Base-by-base conservation (phyloP, 2,113 vertebrate genomes). In the Oryzias melastigma region DNA sequence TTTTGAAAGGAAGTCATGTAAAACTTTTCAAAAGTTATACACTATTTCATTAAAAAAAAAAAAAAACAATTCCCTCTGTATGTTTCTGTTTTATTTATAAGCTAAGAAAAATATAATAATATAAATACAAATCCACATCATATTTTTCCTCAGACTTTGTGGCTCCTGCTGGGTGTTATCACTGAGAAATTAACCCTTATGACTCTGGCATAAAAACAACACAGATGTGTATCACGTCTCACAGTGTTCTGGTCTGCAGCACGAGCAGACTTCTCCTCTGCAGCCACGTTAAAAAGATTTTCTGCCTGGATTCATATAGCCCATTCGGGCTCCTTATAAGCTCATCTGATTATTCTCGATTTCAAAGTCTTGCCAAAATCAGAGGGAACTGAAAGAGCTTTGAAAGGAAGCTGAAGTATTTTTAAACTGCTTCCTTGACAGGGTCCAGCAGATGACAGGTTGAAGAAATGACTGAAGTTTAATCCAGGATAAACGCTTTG, bases 291-390 rank as follows among this genome's bases (percentile, higher is more conserved):
- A 58, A 73, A 76, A 56, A 56, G 40, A 81, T 80, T 82, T 71
- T 58, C 66, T 60, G 63, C 61, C 35, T 80, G 53, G 67, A 57
- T 58, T 70, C 69, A 58, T 52, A 51, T 27, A 49, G 62, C 51
- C 44, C 22, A 68, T 59, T 81, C 82, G 53, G 61, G 42, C 63
- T 76, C 50, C 75, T 81, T 74, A 56, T 29, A 50, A 35, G 47
- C 72, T 77, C 59, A 71, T 73, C 70, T 79, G 69, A 79, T 81
- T 67, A 81, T 82, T 82, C 65, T 63, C 35, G 77, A 81, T 71
- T 74, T 79, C 73, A 85, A 80, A 82, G 71, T 73, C 78, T 71
- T 72, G 65, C 67, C 64, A 68, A 69, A 79, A 75, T 74, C 75
- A 68, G 62, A 74, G 10, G 62, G 42, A 79, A 70, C 22, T 15